Evolutionary conservation across 1,140 invertebrate species (phyloP).

Genomic region (Spodoptera litura): DNA sequence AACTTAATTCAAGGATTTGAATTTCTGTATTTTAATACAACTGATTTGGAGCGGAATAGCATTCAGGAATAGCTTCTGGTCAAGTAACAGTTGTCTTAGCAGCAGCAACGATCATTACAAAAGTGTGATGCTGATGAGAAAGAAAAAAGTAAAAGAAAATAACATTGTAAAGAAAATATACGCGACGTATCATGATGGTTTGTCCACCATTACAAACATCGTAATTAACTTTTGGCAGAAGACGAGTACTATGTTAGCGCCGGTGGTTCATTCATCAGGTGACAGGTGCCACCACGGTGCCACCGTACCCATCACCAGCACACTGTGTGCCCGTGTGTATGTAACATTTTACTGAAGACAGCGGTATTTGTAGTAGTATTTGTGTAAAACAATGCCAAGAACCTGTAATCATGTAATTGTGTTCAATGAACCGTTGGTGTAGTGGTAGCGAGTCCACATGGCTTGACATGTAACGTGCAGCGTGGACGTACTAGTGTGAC

Average conservation of each 20-base stretch:
- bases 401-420: constrained; percentile 22
- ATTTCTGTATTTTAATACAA: background rate
- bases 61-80: too few relatives aligned
- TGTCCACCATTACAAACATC: background rate
- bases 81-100: too few relatives aligned
- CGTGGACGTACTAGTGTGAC: background rate
- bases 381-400: constrained; percentile 20
- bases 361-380: background rate
- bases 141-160: too few relatives aligned
- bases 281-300: background rate
- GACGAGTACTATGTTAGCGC: background rate
- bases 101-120: too few relatives aligned
- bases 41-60: background rate
- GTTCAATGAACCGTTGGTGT: constrained; percentile 17
- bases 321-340: background rate
- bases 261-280: background rate
- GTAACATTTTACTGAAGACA: background rate
- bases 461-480: background rate
- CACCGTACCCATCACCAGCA: background rate
- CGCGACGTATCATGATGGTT: background rate
- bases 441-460: constrained; percentile 11
- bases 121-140: too few relatives aligned
- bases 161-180: too few relatives aligned
- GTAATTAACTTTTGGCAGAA: constrained; percentile 6
- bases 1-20: too few relatives aligned